Percentiles rank a stretch among this genome's conserved stretches.
phyloP scores from a whole-genome alignment of 2,113 vertebrate species.

The Epinephelus lanceolatus region DNA sequence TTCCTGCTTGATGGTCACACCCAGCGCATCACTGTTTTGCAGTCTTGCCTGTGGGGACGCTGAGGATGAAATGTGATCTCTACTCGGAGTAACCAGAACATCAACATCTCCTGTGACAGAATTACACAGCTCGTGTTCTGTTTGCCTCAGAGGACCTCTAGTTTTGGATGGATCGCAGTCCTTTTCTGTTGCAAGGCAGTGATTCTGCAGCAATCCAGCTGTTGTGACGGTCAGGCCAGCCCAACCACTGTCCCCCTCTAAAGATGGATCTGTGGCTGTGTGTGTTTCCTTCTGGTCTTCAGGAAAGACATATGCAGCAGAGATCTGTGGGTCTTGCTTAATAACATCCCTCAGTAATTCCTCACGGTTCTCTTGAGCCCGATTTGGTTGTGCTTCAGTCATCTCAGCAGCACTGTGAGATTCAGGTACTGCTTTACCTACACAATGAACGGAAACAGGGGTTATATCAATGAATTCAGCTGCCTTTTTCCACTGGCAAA shows the following conservation, averaged over 20 bases:
- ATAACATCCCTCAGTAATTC: constrained; percentile 56
- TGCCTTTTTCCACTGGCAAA: background rate
- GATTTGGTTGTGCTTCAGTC: constrained; percentile 27
- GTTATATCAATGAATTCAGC: background rate
- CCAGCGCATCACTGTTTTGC: constrained; percentile 31
- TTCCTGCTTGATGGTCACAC: constrained; percentile 79
- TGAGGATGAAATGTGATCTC: constrained; percentile 47
- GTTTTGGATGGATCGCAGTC: constrained; percentile 43
- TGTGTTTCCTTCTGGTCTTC: constrained; percentile 52
- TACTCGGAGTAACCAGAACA: constrained; percentile 20
- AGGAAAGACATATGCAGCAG: constrained; percentile 26
- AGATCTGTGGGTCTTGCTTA: constrained; percentile 50
- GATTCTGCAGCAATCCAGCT: constrained; percentile 42
- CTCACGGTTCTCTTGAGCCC: constrained; percentile 55
- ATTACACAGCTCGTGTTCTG: constrained; percentile 9
- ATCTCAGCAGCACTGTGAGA: constrained; percentile 21
- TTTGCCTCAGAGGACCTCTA: constrained; percentile 11
- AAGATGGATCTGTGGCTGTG: constrained; percentile 22
- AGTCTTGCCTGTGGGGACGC: constrained; percentile 35
- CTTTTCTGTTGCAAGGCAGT: constrained; percentile 25
- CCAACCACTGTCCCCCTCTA: constrained; percentile 45
- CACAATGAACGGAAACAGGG: background rate
- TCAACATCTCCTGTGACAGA: constrained; percentile 33
- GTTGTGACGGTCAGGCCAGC: constrained; percentile 22
- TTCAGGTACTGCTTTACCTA: constrained; percentile 44